A percentile compares a stretch with the other conserved stretches of the same genome.
Conservation (phyloP, 2,888 invertebrate genomes). For the Pterostichus madidus region DNA sequence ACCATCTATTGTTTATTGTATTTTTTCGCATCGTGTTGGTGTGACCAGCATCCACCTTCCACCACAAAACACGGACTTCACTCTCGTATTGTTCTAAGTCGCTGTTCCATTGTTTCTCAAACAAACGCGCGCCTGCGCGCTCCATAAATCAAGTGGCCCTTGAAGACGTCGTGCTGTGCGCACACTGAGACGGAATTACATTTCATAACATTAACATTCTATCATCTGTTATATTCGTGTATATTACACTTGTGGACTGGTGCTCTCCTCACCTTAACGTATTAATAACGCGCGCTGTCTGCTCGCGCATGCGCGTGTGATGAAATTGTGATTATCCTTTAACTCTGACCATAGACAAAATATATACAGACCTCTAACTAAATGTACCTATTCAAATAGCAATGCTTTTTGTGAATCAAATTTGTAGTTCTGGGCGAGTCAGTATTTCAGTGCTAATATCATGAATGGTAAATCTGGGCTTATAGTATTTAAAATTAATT, state of each 20-base stretch:
- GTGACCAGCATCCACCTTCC: constrained; percentile 6
- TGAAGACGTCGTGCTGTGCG: constrained; percentile 50
- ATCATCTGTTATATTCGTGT: constrained; percentile 62
- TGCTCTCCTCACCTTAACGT: constrained; percentile 59
- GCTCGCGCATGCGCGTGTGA: constrained; percentile 9
- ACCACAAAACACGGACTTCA: too few relatives aligned
- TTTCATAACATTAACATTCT: constrained; percentile 65
- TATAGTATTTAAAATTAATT: too few relatives aligned
- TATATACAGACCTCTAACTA: too few relatives aligned
- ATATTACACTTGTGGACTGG: constrained; percentile 60
- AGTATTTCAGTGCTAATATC: too few relatives aligned
- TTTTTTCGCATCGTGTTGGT: constrained; percentile 53
- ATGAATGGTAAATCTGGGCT: too few relatives aligned
- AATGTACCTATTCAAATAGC: too few relatives aligned
- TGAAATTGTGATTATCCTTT: constrained; percentile 6
- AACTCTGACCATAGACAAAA: too few relatives aligned
- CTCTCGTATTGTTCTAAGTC: constrained; percentile 39
- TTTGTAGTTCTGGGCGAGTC: too few relatives aligned
- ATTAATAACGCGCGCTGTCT: constrained; percentile 48
- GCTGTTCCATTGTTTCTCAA: constrained; percentile 54
- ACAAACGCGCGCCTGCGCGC: constrained; percentile 42
- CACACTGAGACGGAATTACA: constrained; percentile 57
- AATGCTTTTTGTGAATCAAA: too few relatives aligned
- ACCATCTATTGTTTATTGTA: constrained; percentile 55
- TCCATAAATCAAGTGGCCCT: constrained; percentile 55